Evolutionary conservation across 64 coral and sea anemone genomes (phyloP), one percentile per base, ranked within the genome.

Genomic region (Stichodactyla helianthus): DNA sequence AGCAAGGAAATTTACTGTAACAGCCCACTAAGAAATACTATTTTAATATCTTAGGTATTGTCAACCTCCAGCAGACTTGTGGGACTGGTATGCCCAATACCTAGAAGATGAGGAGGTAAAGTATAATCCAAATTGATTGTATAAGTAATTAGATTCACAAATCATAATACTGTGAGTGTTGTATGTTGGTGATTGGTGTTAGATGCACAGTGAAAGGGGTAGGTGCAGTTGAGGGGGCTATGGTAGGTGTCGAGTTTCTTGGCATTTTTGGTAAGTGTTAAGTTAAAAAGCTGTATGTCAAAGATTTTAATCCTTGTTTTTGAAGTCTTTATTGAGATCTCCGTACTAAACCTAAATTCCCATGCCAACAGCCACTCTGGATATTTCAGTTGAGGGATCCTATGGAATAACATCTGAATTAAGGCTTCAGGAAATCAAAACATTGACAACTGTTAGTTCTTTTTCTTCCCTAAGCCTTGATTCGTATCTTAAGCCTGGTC

Each of bases 81-180:
- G 96, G 96, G 96, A 98, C 52, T 98, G 96, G 96, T 94, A 94
- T 84, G 96, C 88, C 61, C 88, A 93, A 51, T 98, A 89, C 55
- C 82, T 98, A 87, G 96, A 98, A 63, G 96, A 98, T 84, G 96
- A 98, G 76, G 96, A 98, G 96, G 96, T 98, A 50, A 25, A 83
- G 78, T 81, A 81, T 81, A 6, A 54, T 81, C 78, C 17, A 54
- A 81, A 52, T 20, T 74, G 54, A 16, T 11, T 23, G 6, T 68
- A 74, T 27, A n/a, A 12, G 27, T 74, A 74, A 74, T 74, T 11
- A 27, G 68, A 31, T 68, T 9, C 1, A 68, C n/a, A 22, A 68
- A 22, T 22, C 6, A 20, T 68, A 20, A 74, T 71, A 22, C 19
- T 70, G 19, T 70, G 19, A 70, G 5, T 5, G 10, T 7, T 20